These are phyloP conservation scores for Pinctada fucata DNA, from an alignment of 2,888 invertebrate species.

Conservation along the genomic window DNA sequence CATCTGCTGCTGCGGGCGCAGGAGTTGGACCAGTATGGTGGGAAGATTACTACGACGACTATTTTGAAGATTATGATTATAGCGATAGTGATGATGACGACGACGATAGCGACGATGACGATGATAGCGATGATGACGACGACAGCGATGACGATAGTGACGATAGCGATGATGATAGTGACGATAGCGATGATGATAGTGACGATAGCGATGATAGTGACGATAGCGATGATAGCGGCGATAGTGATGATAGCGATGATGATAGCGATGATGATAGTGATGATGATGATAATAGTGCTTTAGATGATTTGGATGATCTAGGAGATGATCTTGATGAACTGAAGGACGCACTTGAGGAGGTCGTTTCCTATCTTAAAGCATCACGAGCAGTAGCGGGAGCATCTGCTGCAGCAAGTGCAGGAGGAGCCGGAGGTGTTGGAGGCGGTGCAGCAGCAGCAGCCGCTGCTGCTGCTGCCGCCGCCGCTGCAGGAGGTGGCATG, in stretches of 20 bases:
- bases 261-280: neutral
- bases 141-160: neutral
- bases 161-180: neutral
- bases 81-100: neutral
- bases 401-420: constrained; percentile 5
- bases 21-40: neutral
- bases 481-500: constrained; percentile 8
- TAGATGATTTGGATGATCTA: too few species aligned
- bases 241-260: neutral
- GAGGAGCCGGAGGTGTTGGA: neutral
- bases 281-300: neutral
- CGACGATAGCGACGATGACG: neutral
- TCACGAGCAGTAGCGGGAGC: neutral
- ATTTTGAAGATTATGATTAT: neutral
- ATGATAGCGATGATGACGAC: neutral
- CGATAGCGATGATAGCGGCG: neutral
- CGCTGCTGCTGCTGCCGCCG: neutral
- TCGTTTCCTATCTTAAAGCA: neutral
- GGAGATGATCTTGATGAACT: neutral
- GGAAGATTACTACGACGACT: neutral
- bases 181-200: neutral
- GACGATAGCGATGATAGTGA: neutral
- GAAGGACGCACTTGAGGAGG: neutral
- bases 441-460: neutral
- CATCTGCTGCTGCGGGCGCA: neutral